Conservation (phyloP, 2,888 invertebrate species). For the Imbricaverruca yamaguchii region DNA sequence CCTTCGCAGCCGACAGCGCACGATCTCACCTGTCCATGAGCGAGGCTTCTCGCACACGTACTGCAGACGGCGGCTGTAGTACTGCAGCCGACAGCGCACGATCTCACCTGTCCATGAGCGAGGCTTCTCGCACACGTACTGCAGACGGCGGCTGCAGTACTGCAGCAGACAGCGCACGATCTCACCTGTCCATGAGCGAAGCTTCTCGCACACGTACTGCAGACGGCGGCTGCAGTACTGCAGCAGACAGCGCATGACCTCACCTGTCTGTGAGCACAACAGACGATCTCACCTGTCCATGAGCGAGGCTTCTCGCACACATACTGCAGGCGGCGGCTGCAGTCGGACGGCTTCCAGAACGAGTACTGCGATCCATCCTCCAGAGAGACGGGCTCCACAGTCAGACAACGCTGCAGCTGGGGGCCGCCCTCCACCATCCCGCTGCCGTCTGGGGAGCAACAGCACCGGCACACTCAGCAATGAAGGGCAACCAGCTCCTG, state of each 20-base stretch:
- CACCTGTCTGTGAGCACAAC: no score
- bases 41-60: background rate
- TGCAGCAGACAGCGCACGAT: no score
- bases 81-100: no score
- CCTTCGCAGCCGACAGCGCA: no score
- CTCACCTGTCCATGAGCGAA: no score
- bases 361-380: background rate
- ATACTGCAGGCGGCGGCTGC: slow-evolving; percentile 5
- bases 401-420: background rate
- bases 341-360: background rate
- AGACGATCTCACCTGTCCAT: background rate
- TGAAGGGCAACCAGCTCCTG: background rate
- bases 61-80: background rate
- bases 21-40: background rate
- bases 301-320: background rate
- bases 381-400: background rate
- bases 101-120: background rate
- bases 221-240: background rate
- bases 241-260: no score
- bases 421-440: background rate
- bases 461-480: background rate
- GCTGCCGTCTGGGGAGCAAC: no score
- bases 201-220: background rate
- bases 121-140: background rate
- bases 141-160: background rate